These are phyloP conservation scores for Caenorhabditis sulstoni DNA, from an alignment of 2,888 invertebrate genomes.

Conservation along the genomic window DNA sequence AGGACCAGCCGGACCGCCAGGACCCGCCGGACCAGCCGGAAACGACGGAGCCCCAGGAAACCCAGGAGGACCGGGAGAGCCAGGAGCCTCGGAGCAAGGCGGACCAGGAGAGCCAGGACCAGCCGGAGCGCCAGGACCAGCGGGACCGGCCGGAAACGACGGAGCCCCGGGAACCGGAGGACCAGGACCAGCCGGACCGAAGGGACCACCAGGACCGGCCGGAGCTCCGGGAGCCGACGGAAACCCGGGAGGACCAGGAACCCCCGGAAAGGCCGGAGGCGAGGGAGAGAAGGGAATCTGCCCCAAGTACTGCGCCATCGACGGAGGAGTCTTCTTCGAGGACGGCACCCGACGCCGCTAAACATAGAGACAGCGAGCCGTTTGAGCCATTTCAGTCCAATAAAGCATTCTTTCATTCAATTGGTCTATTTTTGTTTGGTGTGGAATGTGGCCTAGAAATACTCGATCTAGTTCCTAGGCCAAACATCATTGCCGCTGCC, in stretches of 20 bases:
- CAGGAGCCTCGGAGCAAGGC: constrained; percentile 51
- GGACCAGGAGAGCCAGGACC: constrained; percentile 67
- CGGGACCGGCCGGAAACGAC: constrained; percentile 65
- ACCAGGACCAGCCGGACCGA: constrained; percentile 60
- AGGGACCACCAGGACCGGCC: constrained; percentile 61
- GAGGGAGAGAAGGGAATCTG: constrained; percentile 70
- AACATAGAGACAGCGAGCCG: constrained; percentile 27
- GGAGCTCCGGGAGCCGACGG: constrained; percentile 62
- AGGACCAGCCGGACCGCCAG: constrained; percentile 63
- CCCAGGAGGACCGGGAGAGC: constrained; percentile 64
- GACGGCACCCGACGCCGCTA: constrained; percentile 70
- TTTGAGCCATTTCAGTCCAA: constrained; percentile 19
- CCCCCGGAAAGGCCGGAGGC: constrained; percentile 63
- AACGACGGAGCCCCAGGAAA: constrained; percentile 64
- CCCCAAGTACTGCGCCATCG: constrained; percentile 72
- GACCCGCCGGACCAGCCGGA: constrained; percentile 65
- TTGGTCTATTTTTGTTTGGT: neutral
- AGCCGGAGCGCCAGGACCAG: constrained; percentile 64
- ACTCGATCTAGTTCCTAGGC: too few species aligned
- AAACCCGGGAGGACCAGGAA: constrained; percentile 62
- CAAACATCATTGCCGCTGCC: too few species aligned
- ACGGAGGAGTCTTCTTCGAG: constrained; percentile 74
- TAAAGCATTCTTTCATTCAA: constrained; percentile 47
- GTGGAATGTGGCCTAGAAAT: too few species aligned
- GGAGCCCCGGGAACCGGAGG: constrained; percentile 65